These are phyloP conservation scores for Pteropus alecto DNA, from an alignment of 2,113 vertebrate species.

Conservation along the genomic window DNA sequence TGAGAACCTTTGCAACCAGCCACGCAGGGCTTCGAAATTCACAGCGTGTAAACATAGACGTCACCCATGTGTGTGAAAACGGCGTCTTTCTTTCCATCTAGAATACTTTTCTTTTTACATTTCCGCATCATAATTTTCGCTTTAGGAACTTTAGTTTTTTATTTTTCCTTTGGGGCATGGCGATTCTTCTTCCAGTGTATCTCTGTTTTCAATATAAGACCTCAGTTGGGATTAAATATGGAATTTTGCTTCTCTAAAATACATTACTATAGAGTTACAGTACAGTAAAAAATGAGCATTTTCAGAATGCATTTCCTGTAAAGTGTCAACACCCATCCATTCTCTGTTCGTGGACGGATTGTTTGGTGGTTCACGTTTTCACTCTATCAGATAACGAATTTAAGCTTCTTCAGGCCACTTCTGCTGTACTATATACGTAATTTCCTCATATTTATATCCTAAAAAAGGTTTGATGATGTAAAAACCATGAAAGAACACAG, in stretches of 20 bases:
- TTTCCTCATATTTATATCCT: neutral
- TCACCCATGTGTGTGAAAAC: conserved; percentile 19
- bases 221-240: conserved; percentile 66
- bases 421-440: neutral
- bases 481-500: conserved; percentile 53
- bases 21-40: neutral
- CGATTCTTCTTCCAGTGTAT: conserved; percentile 55
- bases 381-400: neutral
- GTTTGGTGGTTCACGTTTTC: conserved; percentile 39
- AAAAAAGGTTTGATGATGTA: neutral
- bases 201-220: conserved; percentile 64
- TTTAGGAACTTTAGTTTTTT: conserved; percentile 49
- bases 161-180: conserved; percentile 64
- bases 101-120: conserved; percentile 60
- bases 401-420: neutral
- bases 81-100: conserved; percentile 11
- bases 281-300: conserved; percentile 56
- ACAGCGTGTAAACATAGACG: conserved; percentile 1
- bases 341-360: neutral
- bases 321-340: conserved; percentile 46
- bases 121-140: conserved; percentile 47
- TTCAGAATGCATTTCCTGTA: conserved; percentile 50
- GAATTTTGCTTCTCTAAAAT: conserved; percentile 66
- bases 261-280: conserved; percentile 46
- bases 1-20: neutral